These are phyloP conservation scores for Galerucella calmariensis DNA, from an alignment of 2,888 invertebrate species.

Conservation along the genomic window DNA sequence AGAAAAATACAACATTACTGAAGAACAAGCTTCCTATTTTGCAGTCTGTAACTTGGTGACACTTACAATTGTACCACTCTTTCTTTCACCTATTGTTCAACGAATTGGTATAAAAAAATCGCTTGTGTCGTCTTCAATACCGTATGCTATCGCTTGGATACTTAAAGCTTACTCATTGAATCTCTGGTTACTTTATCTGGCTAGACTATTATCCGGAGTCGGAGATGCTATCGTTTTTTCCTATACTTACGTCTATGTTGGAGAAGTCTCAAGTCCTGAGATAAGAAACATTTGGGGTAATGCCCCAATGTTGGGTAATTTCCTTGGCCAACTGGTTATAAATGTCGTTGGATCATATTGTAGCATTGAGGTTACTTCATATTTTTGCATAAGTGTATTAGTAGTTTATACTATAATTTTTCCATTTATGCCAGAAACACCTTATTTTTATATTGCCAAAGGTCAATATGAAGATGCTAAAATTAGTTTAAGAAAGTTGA, in stretches of 20 bases:
- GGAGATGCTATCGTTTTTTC: conserved; percentile 49
- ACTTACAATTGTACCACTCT: conserved; percentile 17
- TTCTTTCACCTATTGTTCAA: neutral
- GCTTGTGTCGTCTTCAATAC: conserved; percentile 9
- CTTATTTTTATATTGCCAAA: conserved; percentile 54
- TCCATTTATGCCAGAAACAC: conserved; percentile 71
- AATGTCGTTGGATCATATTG: conserved; percentile 71
- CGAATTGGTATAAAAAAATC: conserved; percentile 13
- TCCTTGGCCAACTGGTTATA: conserved; percentile 53
- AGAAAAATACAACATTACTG: conserved; percentile 49
- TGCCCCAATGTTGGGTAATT: conserved; percentile 47
- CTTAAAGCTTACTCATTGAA: conserved; percentile 3
- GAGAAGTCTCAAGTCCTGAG: conserved; percentile 55
- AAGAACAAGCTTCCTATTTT: conserved; percentile 58
- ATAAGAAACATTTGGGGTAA: conserved; percentile 56
- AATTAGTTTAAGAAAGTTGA: conserved; percentile 48
- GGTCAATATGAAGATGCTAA: conserved; percentile 49
- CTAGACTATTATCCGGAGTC: conserved; percentile 10
- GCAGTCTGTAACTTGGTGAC: conserved; percentile 48
- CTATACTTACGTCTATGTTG: conserved; percentile 50
- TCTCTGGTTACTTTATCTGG: conserved; percentile 18
- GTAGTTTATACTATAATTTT: conserved; percentile 69
- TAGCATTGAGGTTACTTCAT: conserved; percentile 66
- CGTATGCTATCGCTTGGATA: conserved; percentile 4
- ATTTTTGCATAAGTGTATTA: conserved; percentile 70